Base-by-base conservation (phyloP, 2,113 vertebrate species). In the Bostrychus sinensis region DNA sequence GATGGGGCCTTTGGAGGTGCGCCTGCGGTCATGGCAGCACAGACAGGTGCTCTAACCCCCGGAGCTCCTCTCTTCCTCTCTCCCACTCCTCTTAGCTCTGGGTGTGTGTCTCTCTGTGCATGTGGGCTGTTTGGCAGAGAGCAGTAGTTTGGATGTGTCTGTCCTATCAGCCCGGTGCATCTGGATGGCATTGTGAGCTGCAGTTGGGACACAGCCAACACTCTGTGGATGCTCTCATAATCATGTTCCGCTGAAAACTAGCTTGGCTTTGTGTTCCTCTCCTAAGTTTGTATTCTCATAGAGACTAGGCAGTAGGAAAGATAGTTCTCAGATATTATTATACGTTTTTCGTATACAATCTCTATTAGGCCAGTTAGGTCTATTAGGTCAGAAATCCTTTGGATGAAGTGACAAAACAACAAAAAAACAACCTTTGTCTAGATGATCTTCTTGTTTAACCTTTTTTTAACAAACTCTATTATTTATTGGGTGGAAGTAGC, bases 141-240 rank as follows among this genome's bases (percentile, higher is more conserved):
- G 38, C 62, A 50, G 78, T 71, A 57, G 60, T 73, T 74, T 85
- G 77, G 65, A 83, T 86, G 83, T 75, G 57, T 74, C 59, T 77
- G 62, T 78, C 68, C 68, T 90, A 90, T 90, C 89, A 81, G 66
- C 75, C 50, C 63, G 67, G 76, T 88, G 85, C 86, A 89, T 89
- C 88, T 91, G 88, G 85, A 86, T 83, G 75, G 84, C 64, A 84
- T 88, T 88, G 83, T 86, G 84, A 81, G 61, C 75, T 79, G 66
- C 62, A 74, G 42, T 82, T 91, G 88, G 85, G 71, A 57, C 63
- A 32, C 38, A 59, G 85, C 88, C 88, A 89, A 72, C 60, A 70
- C 74, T 75, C 16, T 48, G 70, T 54, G 56, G 23, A 39, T 76
- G 72, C 32, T 66, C 82, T 71, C 19, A 12, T 56, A 74, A 75